Evolutionary conservation across 2,797 vertebrate species (phyloP).

Genomic region (Denticeps clupeoides): DNA sequence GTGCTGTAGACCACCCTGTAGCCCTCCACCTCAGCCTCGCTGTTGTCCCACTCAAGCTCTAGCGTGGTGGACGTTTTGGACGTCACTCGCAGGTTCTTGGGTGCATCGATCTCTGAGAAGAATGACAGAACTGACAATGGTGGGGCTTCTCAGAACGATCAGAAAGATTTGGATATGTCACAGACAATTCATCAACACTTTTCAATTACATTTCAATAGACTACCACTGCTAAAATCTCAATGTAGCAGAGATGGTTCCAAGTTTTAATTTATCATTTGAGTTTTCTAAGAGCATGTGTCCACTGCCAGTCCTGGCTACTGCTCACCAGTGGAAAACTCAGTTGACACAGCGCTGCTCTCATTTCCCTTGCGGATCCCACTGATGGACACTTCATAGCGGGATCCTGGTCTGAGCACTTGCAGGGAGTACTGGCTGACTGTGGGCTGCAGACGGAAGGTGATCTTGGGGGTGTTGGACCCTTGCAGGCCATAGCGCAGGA

Average conservation of each 20-base stretch:
- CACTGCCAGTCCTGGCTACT: conserved; percentile 30
- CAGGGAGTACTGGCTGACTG: conserved; percentile 87
- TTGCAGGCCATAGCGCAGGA: conserved; percentile 78
- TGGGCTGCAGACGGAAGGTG: conserved; percentile 86
- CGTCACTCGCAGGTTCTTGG: conserved; percentile 81
- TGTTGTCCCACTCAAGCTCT: conserved; percentile 93
- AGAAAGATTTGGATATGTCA: conserved; percentile 33
- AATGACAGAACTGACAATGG: conserved; percentile 60
- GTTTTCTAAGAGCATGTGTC: too few relatives aligned
- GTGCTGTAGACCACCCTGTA: conserved; percentile 95
- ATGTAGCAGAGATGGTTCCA: too few relatives aligned
- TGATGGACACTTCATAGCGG: conserved; percentile 73
- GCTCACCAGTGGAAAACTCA: conserved; percentile 84
- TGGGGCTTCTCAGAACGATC: conserved; percentile 55
- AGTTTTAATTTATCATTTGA: too few relatives aligned
- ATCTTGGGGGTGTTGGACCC: conserved; percentile 76
- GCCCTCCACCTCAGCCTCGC: conserved; percentile 79
- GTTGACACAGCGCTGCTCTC: conserved; percentile 72
- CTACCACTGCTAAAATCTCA: too few relatives aligned
- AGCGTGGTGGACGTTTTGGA: conserved; percentile 72
- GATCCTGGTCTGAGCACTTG: conserved; percentile 84
- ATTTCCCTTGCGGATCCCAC: conserved; percentile 72
- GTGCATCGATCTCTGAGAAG: conserved; percentile 88
- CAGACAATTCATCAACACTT: too few relatives aligned
- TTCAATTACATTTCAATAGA: too few relatives aligned